Evolutionary conservation across 2,888 invertebrate species (phyloP).

Genomic region (Nomada goodeniana): DNA sequence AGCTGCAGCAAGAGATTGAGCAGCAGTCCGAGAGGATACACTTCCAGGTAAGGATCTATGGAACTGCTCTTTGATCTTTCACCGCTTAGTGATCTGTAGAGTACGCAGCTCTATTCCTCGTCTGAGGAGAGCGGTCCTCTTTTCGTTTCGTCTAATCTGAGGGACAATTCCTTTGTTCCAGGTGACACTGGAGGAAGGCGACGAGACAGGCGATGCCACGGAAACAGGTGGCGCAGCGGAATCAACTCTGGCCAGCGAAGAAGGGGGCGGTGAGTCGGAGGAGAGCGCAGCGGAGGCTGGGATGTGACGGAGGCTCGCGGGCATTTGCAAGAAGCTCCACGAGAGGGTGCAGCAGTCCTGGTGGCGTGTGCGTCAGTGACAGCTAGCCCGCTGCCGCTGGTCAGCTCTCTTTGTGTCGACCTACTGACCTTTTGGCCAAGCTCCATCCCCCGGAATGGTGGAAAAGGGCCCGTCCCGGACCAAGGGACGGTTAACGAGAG

Average conservation of each 20-base stretch:
- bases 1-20: constrained; percentile 71
- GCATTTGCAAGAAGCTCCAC: constrained; percentile 95
- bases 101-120: too few species aligned
- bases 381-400: constrained; percentile 55
- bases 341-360: constrained; percentile 93
- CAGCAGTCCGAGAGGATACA: constrained; percentile 87
- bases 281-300: constrained; percentile 86
- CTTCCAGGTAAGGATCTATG: constrained; percentile 86
- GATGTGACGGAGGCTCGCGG: constrained; percentile 97
- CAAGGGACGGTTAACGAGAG: not conserved
- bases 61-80: too few species aligned
- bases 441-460: constrained; percentile 51
- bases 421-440: constrained; percentile 57
- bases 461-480: constrained; percentile 25
- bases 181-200: constrained; percentile 95
- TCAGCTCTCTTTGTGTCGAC: constrained; percentile 63
- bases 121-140: too few species aligned
- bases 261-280: constrained; percentile 85
- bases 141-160: too few species aligned
- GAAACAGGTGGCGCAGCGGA: constrained; percentile 85
- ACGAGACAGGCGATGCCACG: constrained; percentile 82
- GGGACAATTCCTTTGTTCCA: constrained; percentile 76
- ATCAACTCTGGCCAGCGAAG: constrained; percentile 82
- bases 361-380: constrained; percentile 93
- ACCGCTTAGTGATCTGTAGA: too few species aligned